Evolutionary conservation across 64 coral and sea anemone genomes (phyloP).

Genomic region (Dendrophyllia cribrosa): DNA sequence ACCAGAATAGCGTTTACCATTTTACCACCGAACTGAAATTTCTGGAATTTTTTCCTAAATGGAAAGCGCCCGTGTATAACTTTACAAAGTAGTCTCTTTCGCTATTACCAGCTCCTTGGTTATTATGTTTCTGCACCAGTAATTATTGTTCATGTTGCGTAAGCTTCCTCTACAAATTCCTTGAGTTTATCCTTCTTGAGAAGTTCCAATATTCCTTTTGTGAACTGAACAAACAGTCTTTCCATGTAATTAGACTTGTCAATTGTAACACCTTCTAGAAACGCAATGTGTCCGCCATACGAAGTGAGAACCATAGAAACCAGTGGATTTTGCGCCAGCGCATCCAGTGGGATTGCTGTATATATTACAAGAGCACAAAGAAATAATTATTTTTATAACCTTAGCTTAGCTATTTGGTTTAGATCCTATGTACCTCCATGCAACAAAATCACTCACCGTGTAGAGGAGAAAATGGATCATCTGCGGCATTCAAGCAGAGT

Average conservation of each 20-base stretch:
- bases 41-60: too few relatives aligned
- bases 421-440: too few relatives aligned
- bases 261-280: conserved; percentile 79
- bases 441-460: conserved; percentile 53
- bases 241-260: conserved; percentile 82
- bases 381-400: background rate
- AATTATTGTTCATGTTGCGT: background rate
- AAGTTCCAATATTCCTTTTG: conserved; percentile 80
- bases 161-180: conserved; percentile 40
- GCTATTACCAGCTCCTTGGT: too few relatives aligned
- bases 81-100: too few relatives aligned
- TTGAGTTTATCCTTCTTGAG: conserved; percentile 53
- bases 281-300: conserved; percentile 91
- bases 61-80: too few relatives aligned
- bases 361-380: background rate
- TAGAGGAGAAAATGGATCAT: conserved; percentile 91
- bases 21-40: too few relatives aligned
- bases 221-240: conserved; percentile 81
- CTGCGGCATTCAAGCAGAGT: conserved; percentile 92
- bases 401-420: background rate
- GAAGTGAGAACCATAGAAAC: conserved; percentile 80
- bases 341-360: conserved; percentile 78
- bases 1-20: too few relatives aligned
- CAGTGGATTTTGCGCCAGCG: conserved; percentile 75
- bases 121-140: too few relatives aligned